These are phyloP conservation scores for Moxostoma hubbsi DNA, from an alignment of 2,797 vertebrate species.

Conservation along the genomic window DNA sequence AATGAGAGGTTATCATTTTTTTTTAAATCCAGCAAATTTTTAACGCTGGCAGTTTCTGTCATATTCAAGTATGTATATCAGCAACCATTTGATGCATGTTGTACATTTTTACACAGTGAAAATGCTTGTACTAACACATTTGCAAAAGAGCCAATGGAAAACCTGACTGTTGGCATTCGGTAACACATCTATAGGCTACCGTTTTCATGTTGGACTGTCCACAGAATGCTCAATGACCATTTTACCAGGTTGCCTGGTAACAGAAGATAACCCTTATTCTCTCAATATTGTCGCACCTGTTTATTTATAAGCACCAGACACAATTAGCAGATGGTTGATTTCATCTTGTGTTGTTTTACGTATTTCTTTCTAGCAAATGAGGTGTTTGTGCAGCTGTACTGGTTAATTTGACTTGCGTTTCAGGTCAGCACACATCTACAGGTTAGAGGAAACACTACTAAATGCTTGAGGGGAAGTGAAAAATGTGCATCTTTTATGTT, in stretches of 20 bases:
- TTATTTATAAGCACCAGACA: conserved; percentile 32
- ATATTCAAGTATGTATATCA: no score
- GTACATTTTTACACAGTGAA: no score
- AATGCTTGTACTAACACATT: neutral
- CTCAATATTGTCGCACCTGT: neutral
- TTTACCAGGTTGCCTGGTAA: conserved; percentile 58
- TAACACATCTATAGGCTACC: conserved; percentile 36
- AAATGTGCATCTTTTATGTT: conserved; percentile 21
- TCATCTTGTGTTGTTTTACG: conserved; percentile 11
- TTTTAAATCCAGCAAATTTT: no score
- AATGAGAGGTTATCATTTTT: no score
- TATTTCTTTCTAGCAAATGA: conserved; percentile 2
- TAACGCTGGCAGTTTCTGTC: no score
- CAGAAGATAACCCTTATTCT: conserved; percentile 50
- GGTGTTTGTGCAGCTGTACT: conserved; percentile 27
- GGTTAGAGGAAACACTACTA: conserved; percentile 31
- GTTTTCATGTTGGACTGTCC: conserved; percentile 42
- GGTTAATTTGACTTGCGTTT: conserved; percentile 27
- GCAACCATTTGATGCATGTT: no score
- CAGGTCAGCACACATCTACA: conserved; percentile 26
- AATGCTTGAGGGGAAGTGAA: conserved; percentile 31
- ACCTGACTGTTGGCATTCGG: conserved; percentile 34
- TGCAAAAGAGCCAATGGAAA: conserved; percentile 21
- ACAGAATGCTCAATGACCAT: conserved; percentile 51
- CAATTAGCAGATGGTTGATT: conserved; percentile 34